Percentiles rank a stretch among this genome's conserved stretches.
Evolutionary conservation across 2,797 vertebrate species (phyloP).

Genomic region (Sebastes steindachneri): DNA sequence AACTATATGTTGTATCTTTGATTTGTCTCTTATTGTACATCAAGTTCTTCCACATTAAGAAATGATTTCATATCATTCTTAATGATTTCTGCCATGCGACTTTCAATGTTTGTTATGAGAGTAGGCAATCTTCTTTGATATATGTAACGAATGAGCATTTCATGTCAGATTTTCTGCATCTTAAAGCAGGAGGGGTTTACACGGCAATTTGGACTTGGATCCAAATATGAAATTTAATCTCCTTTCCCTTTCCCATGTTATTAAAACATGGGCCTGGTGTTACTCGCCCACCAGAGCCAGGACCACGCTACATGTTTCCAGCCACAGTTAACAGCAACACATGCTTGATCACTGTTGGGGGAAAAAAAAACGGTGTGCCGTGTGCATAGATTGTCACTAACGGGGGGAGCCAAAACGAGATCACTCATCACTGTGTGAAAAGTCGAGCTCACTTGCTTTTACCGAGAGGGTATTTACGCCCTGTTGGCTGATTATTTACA

Average conservation of each 20-base stretch:
- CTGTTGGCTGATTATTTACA: slow-evolving; percentile 43
- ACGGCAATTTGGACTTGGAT: slow-evolving; percentile 5
- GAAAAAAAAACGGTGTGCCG: background rate
- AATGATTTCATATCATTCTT: background rate
- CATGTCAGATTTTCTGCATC: background rate
- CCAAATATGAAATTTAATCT: slow-evolving; percentile 23
- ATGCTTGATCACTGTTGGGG: background rate
- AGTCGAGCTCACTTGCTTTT: background rate
- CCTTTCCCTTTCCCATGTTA: slow-evolving; percentile 4
- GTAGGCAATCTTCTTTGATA: background rate
- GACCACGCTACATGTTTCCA: background rate
- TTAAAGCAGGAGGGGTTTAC: slow-evolving; percentile 1
- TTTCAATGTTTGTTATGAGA: background rate
- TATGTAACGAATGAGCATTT: slow-evolving; percentile 22
- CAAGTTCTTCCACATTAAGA: background rate
- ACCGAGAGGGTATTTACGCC: slow-evolving; percentile 1
- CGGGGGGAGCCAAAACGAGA: background rate
- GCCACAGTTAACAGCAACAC: background rate
- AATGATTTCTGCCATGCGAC: background rate
- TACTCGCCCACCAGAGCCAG: background rate
- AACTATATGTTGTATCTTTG: background rate
- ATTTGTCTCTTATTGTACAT: background rate
- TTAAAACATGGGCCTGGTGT: background rate
- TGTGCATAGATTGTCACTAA: background rate
- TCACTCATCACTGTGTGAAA: slow-evolving; percentile 7